These are phyloP conservation scores for Pocillopora grandis DNA, from an alignment of 92 coral and sea anemone genomes.

Conservation along the genomic window DNA sequence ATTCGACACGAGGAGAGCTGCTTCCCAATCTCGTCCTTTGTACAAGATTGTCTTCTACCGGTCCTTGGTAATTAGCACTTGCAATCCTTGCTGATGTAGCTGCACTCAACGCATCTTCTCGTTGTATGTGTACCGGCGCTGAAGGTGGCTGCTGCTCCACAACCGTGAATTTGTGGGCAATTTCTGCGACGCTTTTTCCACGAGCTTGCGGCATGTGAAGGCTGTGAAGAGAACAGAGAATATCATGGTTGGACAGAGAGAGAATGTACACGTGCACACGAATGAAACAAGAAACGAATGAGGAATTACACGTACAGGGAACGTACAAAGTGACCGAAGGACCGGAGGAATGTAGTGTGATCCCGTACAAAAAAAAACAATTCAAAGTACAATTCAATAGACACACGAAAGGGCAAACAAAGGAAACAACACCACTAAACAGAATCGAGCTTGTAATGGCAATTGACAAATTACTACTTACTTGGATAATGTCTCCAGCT, in stretches of 20 bases:
- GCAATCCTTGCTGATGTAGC: constrained; percentile 73
- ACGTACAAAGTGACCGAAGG: not conserved
- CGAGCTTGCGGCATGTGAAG: constrained; percentile 77
- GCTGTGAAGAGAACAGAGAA: constrained; percentile 47
- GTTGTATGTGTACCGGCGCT: constrained; percentile 43
- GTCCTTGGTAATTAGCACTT: constrained; percentile 47
- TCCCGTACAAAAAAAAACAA: not conserved
- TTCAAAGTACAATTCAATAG: too few relatives aligned
- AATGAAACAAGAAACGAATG: not conserved
- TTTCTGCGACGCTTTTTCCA: constrained; percentile 79
- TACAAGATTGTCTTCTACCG: constrained; percentile 63
- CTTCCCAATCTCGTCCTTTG: constrained; percentile 57
- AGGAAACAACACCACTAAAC: not conserved
- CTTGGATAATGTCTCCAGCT: constrained; percentile 71
- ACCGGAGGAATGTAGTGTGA: not conserved
- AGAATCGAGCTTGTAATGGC: not conserved
- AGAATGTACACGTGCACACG: not conserved
- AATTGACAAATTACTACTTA: constrained; percentile 24
- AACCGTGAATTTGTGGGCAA: constrained; percentile 81
- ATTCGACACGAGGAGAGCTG: constrained; percentile 37
- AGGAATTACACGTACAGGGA: not conserved
- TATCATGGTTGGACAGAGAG: not conserved
- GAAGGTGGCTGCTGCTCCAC: constrained; percentile 60
- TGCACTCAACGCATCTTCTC: constrained; percentile 77
- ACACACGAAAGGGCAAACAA: not conserved